Evolutionary conservation across 2,797 vertebrate species (phyloP).

Genomic region (Macrochelys suwanniensis): DNA sequence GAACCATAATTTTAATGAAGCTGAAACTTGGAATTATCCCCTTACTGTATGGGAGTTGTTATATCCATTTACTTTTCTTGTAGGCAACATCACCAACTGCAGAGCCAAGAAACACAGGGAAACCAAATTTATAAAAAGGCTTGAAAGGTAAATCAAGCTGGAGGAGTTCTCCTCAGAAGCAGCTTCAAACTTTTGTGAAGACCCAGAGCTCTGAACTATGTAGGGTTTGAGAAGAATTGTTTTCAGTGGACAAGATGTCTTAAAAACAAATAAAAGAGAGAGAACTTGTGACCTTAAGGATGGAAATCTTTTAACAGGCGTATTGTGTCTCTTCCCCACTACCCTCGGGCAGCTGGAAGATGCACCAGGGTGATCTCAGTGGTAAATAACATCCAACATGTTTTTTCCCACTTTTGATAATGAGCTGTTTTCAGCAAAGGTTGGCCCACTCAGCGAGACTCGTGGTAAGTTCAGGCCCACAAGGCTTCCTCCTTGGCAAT

Average conservation of each 20-base stretch:
- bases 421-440: constrained; percentile 75
- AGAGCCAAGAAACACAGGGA: constrained; percentile 55
- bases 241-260: constrained; percentile 61
- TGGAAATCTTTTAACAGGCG: constrained; percentile 79
- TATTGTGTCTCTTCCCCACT: constrained; percentile 74
- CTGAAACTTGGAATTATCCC: constrained; percentile 12
- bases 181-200: background rate
- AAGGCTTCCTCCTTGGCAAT: constrained; percentile 57
- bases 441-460: constrained; percentile 71
- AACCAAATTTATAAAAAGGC: constrained; percentile 26
- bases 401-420: constrained; percentile 74
- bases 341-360: constrained; percentile 83
- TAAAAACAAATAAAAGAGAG: constrained; percentile 62
- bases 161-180: constrained; percentile 5
- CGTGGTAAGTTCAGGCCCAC: constrained; percentile 64
- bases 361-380: constrained; percentile 80
- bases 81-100: background rate
- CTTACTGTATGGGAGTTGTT: constrained; percentile 27
- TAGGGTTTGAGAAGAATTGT: constrained; percentile 19
- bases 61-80: constrained; percentile 29
- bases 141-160: constrained; percentile 25
- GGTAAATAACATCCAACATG: constrained; percentile 76
- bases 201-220: background rate
- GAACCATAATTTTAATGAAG: constrained; percentile 2
- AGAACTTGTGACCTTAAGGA: constrained; percentile 80